Evolutionary conservation across 1,140 invertebrate species (phyloP), one percentile per base, ranked within the genome.

Genomic region (Calephelis nemesis): DNA sequence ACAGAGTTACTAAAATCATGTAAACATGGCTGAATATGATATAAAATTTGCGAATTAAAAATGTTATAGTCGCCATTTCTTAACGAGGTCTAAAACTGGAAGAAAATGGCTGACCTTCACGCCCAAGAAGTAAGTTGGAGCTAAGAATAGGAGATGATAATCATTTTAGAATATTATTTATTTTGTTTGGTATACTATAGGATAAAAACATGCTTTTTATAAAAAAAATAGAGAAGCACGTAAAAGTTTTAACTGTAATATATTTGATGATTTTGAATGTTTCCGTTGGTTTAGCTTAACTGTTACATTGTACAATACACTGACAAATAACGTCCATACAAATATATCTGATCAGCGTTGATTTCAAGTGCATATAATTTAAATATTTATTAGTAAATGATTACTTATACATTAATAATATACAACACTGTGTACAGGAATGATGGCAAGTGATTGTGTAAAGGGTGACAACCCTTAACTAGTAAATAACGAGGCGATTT

Each of bases 361-460:
- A 60, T 60, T 60, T 40, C 30, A 60, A 60, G 54, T 60, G 54
- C 54, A 60, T 60, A 39, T 60, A 60, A 60, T 39, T 60, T 60
- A 12, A 60, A 60, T 60, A 60, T 60, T 60, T 60, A 40, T 60
- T 60, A 60, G 54, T 60, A 60, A 40, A 60, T 60, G 54, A 60
- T 60, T 60, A 60, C 65, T 60, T 60, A 60, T 60, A 60, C n/a
- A 60, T 60, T 11, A 60, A 63, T 74, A 82, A 82, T 87, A 84
- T 88, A 88, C 86, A 88, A 79, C 60, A 81, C 81, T 66, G 84
- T 84, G 78, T 81, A 84, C 73, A 81, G 77, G 79, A 79, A 84
- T 85, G 81, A 74, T 78, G 87, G 84, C 88, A 85, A 85, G 84
- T 87, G 80, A 74, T 79, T 74, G 77, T 76, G 81, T 82, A 83